phyloP scores from a whole-genome alignment of 2,797 vertebrate genomes.

The Coregonus ussuriensis region DNA sequence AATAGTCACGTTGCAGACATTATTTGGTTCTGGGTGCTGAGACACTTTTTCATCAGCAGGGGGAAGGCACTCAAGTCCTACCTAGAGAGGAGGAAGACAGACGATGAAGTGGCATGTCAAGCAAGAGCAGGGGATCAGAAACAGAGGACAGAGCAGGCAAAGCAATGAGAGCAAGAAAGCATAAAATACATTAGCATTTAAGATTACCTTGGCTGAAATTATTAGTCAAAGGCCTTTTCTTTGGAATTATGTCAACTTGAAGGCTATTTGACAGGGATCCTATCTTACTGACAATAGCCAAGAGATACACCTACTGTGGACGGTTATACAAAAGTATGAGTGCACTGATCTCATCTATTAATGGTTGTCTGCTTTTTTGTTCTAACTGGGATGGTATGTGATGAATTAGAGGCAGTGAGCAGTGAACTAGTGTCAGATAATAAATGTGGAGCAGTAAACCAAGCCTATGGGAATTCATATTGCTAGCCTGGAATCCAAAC shows the following conservation, averaged over 20 bases:
- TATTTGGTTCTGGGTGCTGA: neutral
- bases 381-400: slow-evolving; percentile 57
- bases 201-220: neutral
- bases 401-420: slow-evolving; percentile 70
- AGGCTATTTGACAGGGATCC: neutral
- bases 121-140: neutral
- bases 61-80: slow-evolving; percentile 53
- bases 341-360: slow-evolving; percentile 26
- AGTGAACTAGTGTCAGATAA: slow-evolving; percentile 71
- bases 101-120: neutral
- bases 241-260: too few species aligned
- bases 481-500: neutral
- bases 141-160: neutral
- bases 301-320: neutral
- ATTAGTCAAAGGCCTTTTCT: neutral
- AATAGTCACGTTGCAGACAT: too few species aligned
- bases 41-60: slow-evolving; percentile 48
- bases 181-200: neutral
- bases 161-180: neutral
- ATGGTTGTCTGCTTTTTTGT: slow-evolving; percentile 60
- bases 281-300: neutral
- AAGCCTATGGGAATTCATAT: slow-evolving; percentile 4
- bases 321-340: neutral
- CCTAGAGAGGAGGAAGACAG: neutral
- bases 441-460: slow-evolving; percentile 67